These are phyloP conservation scores for Sebastes fasciatus DNA, from an alignment of 2,113 vertebrate species.

Conservation along the genomic window DNA sequence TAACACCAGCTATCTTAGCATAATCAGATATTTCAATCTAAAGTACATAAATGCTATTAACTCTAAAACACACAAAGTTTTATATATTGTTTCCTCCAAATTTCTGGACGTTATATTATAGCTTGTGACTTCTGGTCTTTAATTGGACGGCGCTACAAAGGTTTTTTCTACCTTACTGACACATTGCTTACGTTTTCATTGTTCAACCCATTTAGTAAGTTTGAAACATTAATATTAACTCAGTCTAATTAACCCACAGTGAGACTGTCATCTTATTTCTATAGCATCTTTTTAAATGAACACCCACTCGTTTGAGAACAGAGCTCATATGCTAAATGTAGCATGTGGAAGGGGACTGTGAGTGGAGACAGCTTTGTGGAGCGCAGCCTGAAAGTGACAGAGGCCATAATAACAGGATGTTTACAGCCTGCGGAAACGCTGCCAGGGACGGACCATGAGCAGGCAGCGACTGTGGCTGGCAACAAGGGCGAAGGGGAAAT, in stretches of 20 bases:
- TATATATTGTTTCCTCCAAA: too few species aligned
- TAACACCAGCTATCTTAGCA: too few species aligned
- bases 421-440: slow-evolving; percentile 67
- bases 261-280: not conserved
- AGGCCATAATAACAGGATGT: slow-evolving; percentile 84
- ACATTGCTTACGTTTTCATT: not conserved
- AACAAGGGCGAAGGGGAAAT: slow-evolving; percentile 48
- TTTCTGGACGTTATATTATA: not conserved
- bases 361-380: slow-evolving; percentile 42
- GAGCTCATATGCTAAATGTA: slow-evolving; percentile 16
- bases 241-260: not conserved
- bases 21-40: not conserved
- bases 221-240: not conserved
- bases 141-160: not conserved
- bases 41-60: not conserved
- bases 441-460: slow-evolving; percentile 54
- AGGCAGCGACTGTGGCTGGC: slow-evolving; percentile 42
- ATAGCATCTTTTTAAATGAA: not conserved
- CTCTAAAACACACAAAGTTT: not conserved
- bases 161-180: not conserved
- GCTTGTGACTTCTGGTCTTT: not conserved
- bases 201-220: not conserved
- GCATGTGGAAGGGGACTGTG: slow-evolving; percentile 19
- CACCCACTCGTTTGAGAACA: not conserved
- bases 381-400: slow-evolving; percentile 64